Conservation (phyloP, 2,888 invertebrate genomes). For the Xanthostigma xanthostigma region DNA sequence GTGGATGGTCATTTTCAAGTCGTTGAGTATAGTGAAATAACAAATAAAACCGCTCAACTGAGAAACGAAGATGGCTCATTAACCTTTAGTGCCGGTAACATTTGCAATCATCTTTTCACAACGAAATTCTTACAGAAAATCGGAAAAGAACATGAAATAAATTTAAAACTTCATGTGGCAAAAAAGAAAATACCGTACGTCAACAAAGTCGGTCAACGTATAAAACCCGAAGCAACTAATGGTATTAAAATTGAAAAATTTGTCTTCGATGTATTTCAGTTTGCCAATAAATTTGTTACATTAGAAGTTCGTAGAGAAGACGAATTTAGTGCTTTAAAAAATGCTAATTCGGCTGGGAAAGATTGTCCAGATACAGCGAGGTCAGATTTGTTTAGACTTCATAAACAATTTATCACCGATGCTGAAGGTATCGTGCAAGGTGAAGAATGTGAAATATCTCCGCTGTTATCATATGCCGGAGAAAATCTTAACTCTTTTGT, state of each 20-base stretch:
- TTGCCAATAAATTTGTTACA: conserved; percentile 78
- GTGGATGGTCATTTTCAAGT: conserved; percentile 83
- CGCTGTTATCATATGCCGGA: conserved; percentile 78
- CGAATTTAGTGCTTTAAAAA: conserved; percentile 96
- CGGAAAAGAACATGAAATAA: conserved; percentile 50
- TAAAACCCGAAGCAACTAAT: conserved; percentile 70
- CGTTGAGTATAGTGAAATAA: conserved; percentile 96
- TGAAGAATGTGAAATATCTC: conserved; percentile 79
- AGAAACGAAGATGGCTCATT: conserved; percentile 63
- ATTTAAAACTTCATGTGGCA: conserved; percentile 83
- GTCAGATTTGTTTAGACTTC: conserved; percentile 59
- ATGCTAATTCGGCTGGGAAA: conserved; percentile 70
- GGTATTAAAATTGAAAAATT: conserved; percentile 99
- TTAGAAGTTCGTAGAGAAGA: conserved; percentile 84
- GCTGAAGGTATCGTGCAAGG: conserved; percentile 64
- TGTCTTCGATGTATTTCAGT: conserved; percentile 96
- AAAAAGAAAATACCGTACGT: conserved; percentile 92
- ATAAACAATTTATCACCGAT: conserved; percentile 61
- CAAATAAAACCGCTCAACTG: conserved; percentile 70
- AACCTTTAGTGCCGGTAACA: conserved; percentile 89
- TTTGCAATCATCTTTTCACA: conserved; percentile 96
- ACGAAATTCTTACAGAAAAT: conserved; percentile 67
- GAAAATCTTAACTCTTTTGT: conserved; percentile 63
- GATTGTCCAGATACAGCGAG: conserved; percentile 85
- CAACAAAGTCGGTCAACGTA: conserved; percentile 50